Conservation (phyloP, 2,113 vertebrate species). For the Zapornia atra region DNA sequence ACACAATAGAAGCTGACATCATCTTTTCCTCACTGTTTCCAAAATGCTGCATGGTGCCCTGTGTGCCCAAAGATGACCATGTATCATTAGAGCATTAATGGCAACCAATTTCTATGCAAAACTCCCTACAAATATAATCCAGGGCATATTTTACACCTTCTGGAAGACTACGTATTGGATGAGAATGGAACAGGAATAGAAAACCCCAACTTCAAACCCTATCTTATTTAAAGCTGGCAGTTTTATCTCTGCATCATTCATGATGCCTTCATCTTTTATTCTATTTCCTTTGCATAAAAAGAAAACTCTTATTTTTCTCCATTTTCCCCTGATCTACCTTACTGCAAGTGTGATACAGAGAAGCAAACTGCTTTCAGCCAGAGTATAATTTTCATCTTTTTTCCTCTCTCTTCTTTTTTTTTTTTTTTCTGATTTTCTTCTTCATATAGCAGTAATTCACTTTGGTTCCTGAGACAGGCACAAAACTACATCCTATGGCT, state of each 20-base stretch:
- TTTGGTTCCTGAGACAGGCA: not conserved
- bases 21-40: not conserved
- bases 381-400: not conserved
- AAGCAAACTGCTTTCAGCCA: not conserved
- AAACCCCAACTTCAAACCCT: not conserved
- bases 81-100: not conserved
- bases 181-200: not conserved
- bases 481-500: not conserved
- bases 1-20: rapidly evolving
- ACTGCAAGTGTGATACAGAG: not conserved
- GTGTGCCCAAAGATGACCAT: not conserved
- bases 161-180: not conserved
- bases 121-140: not conserved
- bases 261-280: not conserved
- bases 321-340: not conserved
- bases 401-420: not conserved
- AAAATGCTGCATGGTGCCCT: not conserved
- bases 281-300: not conserved
- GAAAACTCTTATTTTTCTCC: not conserved
- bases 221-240: not conserved
- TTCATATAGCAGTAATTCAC: not conserved
- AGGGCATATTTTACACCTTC: not conserved
- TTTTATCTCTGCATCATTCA: not conserved
- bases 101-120: not conserved
- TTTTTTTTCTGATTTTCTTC: not conserved